phyloP scores from a whole-genome alignment of 1,140 invertebrate genomes.

The Drosophila pruinosa region DNA sequence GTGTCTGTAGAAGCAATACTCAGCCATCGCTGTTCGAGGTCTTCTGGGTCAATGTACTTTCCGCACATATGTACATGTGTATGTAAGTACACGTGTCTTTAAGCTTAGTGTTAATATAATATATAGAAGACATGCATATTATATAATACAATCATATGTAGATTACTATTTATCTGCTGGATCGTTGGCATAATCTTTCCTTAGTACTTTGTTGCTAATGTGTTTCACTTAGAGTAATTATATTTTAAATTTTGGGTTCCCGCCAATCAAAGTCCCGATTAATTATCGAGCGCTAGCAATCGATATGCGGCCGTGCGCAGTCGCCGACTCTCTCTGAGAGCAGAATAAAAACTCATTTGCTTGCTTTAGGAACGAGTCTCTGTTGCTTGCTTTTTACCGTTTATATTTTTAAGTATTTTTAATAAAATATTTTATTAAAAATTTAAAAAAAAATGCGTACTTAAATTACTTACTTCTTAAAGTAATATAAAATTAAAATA shows the following conservation, averaged over 20 bases:
- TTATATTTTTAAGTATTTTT: neutral
- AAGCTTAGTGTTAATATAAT: no score
- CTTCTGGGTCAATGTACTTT: constrained; percentile 61
- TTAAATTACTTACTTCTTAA: neutral
- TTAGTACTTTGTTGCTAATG: no score
- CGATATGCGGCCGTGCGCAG: constrained; percentile 29
- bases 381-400: neutral
- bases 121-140: no score
- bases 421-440: neutral
- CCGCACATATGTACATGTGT: no score
- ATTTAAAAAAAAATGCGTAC: neutral
- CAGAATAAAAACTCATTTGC: neutral
- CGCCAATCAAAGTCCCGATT: neutral
- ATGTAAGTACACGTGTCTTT: neutral
- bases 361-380: neutral
- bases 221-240: neutral
- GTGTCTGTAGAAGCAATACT: constrained; percentile 42
- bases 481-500: neutral
- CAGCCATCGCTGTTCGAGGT: constrained; percentile 59
- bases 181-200: no score
- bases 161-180: no score
- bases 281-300: constrained; percentile 8
- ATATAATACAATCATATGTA: no score
- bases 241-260: neutral
- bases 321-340: neutral